Percentiles rank a stretch among this genome's conserved stretches.
These are phyloP conservation scores for Biston betularia DNA, from an alignment of 2,888 invertebrate genomes.

Conservation along the genomic window DNA sequence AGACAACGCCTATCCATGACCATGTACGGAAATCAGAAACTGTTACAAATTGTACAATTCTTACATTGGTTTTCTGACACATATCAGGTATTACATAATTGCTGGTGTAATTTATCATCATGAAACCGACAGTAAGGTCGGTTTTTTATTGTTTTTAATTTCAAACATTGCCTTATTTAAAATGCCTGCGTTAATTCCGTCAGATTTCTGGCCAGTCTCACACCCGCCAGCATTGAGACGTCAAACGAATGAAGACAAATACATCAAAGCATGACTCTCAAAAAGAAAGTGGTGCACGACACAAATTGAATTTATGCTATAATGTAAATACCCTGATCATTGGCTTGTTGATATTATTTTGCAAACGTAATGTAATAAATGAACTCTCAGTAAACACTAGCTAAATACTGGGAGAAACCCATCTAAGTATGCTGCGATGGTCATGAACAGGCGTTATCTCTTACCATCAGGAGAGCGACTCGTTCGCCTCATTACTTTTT, in stretches of 20 bases:
- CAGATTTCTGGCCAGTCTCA: constrained; percentile 68
- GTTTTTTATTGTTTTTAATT: constrained; percentile 46
- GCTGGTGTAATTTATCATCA: constrained; percentile 37
- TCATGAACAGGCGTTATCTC: no score
- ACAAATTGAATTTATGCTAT: constrained; percentile 69
- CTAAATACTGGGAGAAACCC: no score
- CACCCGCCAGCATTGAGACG: constrained; percentile 75
- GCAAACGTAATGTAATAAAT: no score
- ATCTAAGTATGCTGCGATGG: not conserved
- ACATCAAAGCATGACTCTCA: constrained; percentile 76
- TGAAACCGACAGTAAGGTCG: constrained; percentile 33
- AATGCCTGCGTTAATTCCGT: constrained; percentile 43
- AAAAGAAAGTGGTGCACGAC: constrained; percentile 64
- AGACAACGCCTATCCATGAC: no score
- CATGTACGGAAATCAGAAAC: not conserved
- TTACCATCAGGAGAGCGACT: no score
- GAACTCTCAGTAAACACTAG: no score
- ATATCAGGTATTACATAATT: constrained; percentile 20
- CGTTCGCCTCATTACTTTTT: no score
- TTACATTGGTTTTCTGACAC: not conserved
- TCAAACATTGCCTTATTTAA: constrained; percentile 46
- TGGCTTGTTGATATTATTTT: constrained; percentile 16
- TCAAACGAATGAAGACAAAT: constrained; percentile 83
- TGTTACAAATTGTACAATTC: not conserved
- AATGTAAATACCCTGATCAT: constrained; percentile 48